These are phyloP conservation scores for Strix aluco DNA, from an alignment of 2,113 vertebrate genomes.

Conservation along the genomic window DNA sequence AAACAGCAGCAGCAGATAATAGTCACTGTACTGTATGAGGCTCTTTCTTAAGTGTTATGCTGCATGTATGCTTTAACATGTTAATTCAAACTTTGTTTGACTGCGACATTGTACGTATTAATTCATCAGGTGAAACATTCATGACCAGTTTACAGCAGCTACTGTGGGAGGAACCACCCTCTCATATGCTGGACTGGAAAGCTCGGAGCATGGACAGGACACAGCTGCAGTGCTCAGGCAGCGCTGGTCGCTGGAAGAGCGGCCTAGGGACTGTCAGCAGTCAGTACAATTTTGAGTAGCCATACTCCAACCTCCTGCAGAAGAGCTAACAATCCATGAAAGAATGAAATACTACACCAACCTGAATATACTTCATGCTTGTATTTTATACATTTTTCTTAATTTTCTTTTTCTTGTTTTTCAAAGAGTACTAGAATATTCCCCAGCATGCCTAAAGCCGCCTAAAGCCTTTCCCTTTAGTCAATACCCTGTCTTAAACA, in stretches of 20 bases:
- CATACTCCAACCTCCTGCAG: background rate
- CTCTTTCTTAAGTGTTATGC: no score
- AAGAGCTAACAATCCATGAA: background rate
- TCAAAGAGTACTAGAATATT: background rate
- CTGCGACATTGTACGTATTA: background rate
- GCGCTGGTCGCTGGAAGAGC: background rate
- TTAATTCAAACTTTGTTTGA: background rate
- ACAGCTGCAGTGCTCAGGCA: fast-evolving
- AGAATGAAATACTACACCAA: background rate
- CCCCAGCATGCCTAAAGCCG: background rate
- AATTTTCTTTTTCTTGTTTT: background rate
- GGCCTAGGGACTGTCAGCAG: no score
- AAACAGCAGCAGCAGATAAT: no score
- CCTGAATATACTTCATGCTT: background rate
- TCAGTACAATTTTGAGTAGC: background rate
- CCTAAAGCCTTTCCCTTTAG: background rate
- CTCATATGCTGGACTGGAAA: no score
- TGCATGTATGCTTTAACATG: background rate
- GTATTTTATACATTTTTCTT: background rate
- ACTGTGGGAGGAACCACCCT: background rate
- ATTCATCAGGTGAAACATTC: background rate
- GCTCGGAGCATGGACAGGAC: background rate
- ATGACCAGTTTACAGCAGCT: background rate
- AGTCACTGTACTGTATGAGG: no score
- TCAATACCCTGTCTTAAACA: background rate